phyloP scores from a whole-genome alignment of 53 echinoderm and acorn worm genomes.

The Zoroaster sp. region DNA sequence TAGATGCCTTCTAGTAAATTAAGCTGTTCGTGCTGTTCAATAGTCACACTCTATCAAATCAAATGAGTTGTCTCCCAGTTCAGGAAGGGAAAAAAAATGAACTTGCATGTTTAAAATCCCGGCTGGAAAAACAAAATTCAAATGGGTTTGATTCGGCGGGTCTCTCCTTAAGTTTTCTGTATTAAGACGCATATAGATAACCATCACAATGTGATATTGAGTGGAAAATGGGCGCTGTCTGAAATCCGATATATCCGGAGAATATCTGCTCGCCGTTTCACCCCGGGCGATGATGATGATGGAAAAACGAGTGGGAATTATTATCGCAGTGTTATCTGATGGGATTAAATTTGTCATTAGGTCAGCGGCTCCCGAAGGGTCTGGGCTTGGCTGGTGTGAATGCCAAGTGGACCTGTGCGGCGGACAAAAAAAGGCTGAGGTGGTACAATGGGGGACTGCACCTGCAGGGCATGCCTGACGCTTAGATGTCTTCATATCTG shows the following conservation, averaged over 20 bases:
- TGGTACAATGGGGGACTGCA: not conserved
- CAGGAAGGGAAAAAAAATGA: not conserved
- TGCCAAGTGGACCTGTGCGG: conserved; percentile 15
- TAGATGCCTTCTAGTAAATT: not conserved
- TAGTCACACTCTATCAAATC: not conserved
- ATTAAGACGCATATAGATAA: conserved; percentile 16
- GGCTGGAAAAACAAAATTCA: not conserved
- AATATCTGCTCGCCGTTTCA: not conserved
- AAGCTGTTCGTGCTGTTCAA: conserved; percentile 5
- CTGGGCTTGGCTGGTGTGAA: not conserved
- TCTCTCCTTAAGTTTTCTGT: not conserved
- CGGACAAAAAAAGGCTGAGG: not conserved
- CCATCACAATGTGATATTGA: not conserved
- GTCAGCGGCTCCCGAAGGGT: conserved; percentile 19
- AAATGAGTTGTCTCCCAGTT: not conserved
- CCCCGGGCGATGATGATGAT: conserved; percentile 15
- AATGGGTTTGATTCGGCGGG: not conserved
- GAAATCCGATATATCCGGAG: conserved; percentile 44
- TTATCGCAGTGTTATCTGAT: conserved; percentile 46
- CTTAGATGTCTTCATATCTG: not conserved
- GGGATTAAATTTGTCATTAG: conserved; percentile 48
- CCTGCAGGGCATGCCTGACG: conserved; percentile 15
- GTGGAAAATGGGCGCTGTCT: conserved; percentile 20
- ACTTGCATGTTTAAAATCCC: not conserved
- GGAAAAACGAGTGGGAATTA: conserved; percentile 26